phyloP scores from a whole-genome alignment of 2,113 vertebrate species.

The Micronycteris hirsuta region DNA sequence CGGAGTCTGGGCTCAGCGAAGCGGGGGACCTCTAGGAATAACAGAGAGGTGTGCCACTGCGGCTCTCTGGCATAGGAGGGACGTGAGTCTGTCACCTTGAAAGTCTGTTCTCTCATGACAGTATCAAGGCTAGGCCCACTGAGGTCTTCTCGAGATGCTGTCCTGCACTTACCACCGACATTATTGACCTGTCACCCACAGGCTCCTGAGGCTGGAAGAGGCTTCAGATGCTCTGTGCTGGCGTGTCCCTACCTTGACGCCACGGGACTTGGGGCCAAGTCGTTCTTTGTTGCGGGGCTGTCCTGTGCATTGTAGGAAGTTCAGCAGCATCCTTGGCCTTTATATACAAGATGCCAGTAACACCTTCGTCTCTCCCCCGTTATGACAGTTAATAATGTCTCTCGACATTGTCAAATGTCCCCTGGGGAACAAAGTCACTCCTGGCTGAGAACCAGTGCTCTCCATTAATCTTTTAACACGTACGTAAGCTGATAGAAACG shows the following conservation, averaged over 20 bases:
- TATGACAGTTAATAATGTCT: not conserved
- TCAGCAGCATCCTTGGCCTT: not conserved
- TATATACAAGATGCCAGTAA: not conserved
- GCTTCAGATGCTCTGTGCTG: not conserved
- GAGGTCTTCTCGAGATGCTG: not conserved
- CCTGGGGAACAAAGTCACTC: not conserved
- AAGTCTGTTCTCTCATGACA: not conserved
- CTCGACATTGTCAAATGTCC: not conserved
- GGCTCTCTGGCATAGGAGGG: too few species aligned
- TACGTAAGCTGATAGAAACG: not conserved
- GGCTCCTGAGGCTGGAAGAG: not conserved
- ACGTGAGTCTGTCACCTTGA: rapidly evolving
- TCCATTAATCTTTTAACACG: not conserved
- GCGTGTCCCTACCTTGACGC: not conserved
- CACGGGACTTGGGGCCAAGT: rapidly evolving
- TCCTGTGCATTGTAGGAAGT: too few species aligned
- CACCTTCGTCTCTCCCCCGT: not conserved
- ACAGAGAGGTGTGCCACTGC: not conserved
- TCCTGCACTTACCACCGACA: too few species aligned
- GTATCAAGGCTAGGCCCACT: too few species aligned
- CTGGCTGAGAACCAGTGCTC: not conserved
- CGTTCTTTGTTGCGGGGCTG: not conserved
- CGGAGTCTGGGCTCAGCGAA: not conserved
- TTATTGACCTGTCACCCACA: rapidly evolving
- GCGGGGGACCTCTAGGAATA: not conserved